Percentiles rank a stretch among this genome's conserved stretches.
These are phyloP conservation scores for Anthopleura sola DNA, from an alignment of 64 coral and sea anemone species.

Conservation along the genomic window DNA sequence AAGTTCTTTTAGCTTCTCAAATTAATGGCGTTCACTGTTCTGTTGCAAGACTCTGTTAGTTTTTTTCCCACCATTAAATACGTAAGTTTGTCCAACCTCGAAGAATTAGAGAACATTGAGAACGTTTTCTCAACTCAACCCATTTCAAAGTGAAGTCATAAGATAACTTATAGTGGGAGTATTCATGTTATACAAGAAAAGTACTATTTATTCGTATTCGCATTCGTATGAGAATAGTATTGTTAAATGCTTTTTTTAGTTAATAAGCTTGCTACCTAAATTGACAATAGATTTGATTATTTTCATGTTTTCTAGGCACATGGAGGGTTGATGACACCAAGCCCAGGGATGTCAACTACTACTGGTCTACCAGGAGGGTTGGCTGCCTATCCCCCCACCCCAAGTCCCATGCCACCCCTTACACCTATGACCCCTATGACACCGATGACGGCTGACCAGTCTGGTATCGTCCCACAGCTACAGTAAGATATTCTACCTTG, in stretches of 20 bases:
- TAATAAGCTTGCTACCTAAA: neutral
- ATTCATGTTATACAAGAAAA: neutral
- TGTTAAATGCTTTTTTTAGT: neutral
- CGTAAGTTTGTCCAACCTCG: too few species aligned
- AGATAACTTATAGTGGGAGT: neutral
- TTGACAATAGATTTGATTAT: neutral
- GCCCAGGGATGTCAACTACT: slow-evolving; percentile 70
- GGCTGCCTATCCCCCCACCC: slow-evolving; percentile 75
- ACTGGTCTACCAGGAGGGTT: slow-evolving; percentile 73
- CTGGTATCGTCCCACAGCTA: slow-evolving; percentile 93
- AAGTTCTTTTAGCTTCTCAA: neutral
- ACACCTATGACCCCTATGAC: slow-evolving; percentile 96
- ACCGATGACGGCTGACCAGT: slow-evolving; percentile 87
- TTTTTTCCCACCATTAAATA: neutral
- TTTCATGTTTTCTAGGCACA: slow-evolving; percentile 25
- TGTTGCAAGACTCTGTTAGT: neutral
- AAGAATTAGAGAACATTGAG: too few species aligned
- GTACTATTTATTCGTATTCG: too few species aligned
- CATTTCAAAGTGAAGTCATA: too few species aligned
- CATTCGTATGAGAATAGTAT: neutral
- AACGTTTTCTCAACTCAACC: too few species aligned
- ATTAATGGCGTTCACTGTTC: neutral
- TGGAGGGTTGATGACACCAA: slow-evolving; percentile 44
- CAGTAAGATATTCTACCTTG: slow-evolving; percentile 54
- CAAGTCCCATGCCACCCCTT: slow-evolving; percentile 82